Evolutionary conservation across 2,113 vertebrate genomes (phyloP), one percentile per base, ranked within the genome.

Genomic region (Dipodomys stephensi): DNA sequence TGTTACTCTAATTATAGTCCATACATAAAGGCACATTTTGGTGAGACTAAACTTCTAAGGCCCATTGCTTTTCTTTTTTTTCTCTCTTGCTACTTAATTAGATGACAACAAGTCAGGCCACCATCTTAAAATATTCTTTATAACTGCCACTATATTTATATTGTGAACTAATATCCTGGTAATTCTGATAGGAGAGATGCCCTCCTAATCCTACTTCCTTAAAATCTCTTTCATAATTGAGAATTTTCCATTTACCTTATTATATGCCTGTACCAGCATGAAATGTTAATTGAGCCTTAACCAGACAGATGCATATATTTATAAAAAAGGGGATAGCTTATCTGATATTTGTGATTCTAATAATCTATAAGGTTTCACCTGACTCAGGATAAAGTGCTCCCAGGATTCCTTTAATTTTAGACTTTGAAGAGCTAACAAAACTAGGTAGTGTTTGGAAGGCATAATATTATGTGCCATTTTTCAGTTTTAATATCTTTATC

Each of bases 11-110:
- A 12, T 32, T 53, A 92, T 0, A 73, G 49, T 39, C 35, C 46
- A 65, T 13, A 3, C 49, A 32, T 62, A 80, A 90, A 92, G 87
- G 44, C 62, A 76, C 23, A 28, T 87, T 85, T 69, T 94, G 53
- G 62, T 35, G 60, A 53, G 60, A 86, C 76, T 67, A 91, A 57
- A 87, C 28, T 78, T 69, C 44, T 91, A 68, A 23, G 62, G 18
- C 16, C 65, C n/a, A 16, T 57, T 84, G 35, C 8, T 77, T 28
- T 30, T 10, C 28, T 39, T 7, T 2, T 30, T n/a, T 57, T 60
- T 10, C 46, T 8, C 7, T 68, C 39, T 76, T 67, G 4, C 27
- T 39, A 23, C 74, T 83, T 46, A 49, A 44, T 78, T 64, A 69
- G 39, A 62, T 82, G 39, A 62, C 81, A 57, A n/a, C 28, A 65